A percentile compares a stretch with the other conserved stretches of the same genome.
Evolutionary conservation across 2,888 invertebrate genomes (phyloP).

Genomic region (Caenorhabditis imperialis): DNA sequence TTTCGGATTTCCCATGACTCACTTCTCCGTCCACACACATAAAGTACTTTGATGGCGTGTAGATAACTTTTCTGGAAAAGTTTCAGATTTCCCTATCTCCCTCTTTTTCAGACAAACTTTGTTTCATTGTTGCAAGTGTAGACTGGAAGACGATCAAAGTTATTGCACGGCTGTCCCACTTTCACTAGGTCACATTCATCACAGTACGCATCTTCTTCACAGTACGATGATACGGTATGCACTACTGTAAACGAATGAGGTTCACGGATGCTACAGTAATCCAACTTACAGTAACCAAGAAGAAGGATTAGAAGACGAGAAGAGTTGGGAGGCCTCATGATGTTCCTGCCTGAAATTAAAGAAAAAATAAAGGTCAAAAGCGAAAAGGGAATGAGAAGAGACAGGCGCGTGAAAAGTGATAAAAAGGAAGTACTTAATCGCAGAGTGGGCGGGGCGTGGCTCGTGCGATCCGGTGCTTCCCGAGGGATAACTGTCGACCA

Average conservation of each 20-base stretch:
- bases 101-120: too few relatives aligned
- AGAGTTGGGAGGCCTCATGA: too few relatives aligned
- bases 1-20: slow-evolving; percentile 1
- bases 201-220: slow-evolving; percentile 64
- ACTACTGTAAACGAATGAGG: slow-evolving; percentile 9
- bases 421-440: too few relatives aligned
- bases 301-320: too few relatives aligned
- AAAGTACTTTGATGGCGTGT: slow-evolving; percentile 58
- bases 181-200: slow-evolving; percentile 64
- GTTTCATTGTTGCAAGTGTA: slow-evolving; percentile 59
- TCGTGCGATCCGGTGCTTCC: too few relatives aligned
- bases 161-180: slow-evolving; percentile 60
- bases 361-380: too few relatives aligned
- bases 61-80: slow-evolving; percentile 52
- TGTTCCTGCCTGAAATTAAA: too few relatives aligned
- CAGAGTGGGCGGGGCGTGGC: too few relatives aligned
- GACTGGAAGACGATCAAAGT: slow-evolving; percentile 56
- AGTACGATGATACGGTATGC: slow-evolving; percentile 40
- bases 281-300: neutral
- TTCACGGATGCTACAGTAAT: neutral
- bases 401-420: too few relatives aligned
- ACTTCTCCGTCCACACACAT: slow-evolving; percentile 64
- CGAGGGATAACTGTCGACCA: too few relatives aligned
- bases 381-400: too few relatives aligned
- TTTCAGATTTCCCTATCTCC: too few relatives aligned